Conservation (phyloP, 2,888 invertebrate genomes). For the Rambutsinella grinnellia region DNA sequence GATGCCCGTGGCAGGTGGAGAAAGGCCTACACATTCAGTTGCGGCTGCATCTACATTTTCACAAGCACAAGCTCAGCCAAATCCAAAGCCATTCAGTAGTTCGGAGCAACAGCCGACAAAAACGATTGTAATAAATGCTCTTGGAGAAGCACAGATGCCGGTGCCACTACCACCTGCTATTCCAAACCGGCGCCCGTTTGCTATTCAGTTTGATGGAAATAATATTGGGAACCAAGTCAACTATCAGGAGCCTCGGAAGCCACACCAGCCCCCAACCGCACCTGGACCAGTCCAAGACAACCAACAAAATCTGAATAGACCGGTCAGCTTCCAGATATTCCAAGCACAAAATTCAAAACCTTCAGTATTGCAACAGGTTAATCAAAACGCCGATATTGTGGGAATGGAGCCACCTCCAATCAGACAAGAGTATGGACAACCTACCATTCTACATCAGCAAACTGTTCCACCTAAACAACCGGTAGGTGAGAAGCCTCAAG, state of each 20-base stretch:
- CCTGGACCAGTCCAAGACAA: background rate
- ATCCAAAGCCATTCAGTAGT: conserved; percentile 4
- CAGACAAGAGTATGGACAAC: conserved; percentile 25
- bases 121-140: conserved; percentile 58
- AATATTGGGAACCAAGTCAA: conserved; percentile 50
- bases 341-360: conserved; percentile 33
- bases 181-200: conserved; percentile 59
- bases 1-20: conserved; percentile 64
- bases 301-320: conserved; percentile 26
- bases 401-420: conserved; percentile 29
- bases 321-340: conserved; percentile 53
- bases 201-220: conserved; percentile 60
- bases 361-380: conserved; percentile 46
- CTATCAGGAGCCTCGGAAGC: conserved; percentile 14
- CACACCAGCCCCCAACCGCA: background rate
- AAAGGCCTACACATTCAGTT: conserved; percentile 13
- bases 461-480: conserved; percentile 33
- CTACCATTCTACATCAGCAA: conserved; percentile 50
- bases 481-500: background rate
- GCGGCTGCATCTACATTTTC: conserved; percentile 13
- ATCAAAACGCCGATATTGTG: conserved; percentile 13
- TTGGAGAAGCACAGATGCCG: conserved; percentile 57
- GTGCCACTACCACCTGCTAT: conserved; percentile 37
- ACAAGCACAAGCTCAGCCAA: conserved; percentile 22
- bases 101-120: conserved; percentile 39